These are phyloP conservation scores for Pomatorhinus ruficollis DNA, from an alignment of 2,113 vertebrate species.

Conservation along the genomic window DNA sequence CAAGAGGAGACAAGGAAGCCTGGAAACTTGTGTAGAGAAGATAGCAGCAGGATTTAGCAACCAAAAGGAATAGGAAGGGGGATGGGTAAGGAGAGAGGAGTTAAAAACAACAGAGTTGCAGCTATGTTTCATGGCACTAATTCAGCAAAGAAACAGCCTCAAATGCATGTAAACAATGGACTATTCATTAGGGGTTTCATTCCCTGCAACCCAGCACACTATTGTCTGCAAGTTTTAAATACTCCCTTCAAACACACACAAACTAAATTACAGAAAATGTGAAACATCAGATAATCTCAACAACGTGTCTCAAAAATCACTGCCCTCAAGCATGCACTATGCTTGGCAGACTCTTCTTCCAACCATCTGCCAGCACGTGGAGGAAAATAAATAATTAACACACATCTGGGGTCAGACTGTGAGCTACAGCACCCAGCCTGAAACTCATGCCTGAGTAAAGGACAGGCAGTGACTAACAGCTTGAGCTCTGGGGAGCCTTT, in stretches of 20 bases:
- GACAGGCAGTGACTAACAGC: background rate
- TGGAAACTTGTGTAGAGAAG: background rate
- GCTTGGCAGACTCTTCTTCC: background rate
- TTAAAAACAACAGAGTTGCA: slow-evolving; percentile 19
- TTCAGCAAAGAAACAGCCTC: slow-evolving; percentile 43
- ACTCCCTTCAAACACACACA: slow-evolving; percentile 1
- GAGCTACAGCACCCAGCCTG: background rate
- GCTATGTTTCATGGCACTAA: slow-evolving; percentile 29
- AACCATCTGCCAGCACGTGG: background rate
- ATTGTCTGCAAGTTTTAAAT: slow-evolving; percentile 51
- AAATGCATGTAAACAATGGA: slow-evolving; percentile 58
- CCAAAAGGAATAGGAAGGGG: slow-evolving; percentile 1
- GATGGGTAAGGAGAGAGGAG: slow-evolving; percentile 16
- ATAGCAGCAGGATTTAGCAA: slow-evolving; percentile 35
- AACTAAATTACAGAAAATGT: background rate
- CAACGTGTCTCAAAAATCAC: background rate
- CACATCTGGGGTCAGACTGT: background rate
- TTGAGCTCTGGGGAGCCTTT: background rate
- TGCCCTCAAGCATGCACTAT: background rate
- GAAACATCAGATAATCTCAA: slow-evolving; percentile 26
- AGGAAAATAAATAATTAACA: slow-evolving; percentile 4
- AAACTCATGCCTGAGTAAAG: background rate
- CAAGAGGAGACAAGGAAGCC: background rate
- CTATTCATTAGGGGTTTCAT: slow-evolving; percentile 41
- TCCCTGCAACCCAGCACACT: slow-evolving; percentile 41